Evolutionary conservation across 1,140 invertebrate genomes (phyloP).

Genomic region (Oscheius sp.): DNA sequence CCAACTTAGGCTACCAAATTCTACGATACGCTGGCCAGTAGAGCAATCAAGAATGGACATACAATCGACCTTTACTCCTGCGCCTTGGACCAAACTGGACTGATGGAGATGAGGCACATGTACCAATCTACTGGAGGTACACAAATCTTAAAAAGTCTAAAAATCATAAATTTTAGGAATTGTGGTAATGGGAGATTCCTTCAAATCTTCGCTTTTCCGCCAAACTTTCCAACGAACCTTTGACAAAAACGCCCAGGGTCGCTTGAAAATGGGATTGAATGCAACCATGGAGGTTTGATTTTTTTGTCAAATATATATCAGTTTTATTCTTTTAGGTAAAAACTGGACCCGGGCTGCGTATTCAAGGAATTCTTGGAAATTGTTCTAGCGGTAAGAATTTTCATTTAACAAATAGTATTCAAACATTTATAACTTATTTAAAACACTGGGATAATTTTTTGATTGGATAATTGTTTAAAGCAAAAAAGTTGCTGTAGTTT

Average conservation of each 20-base stretch:
- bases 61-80: slow-evolving; percentile 96
- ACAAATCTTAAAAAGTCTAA: slow-evolving; percentile 31
- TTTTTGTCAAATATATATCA: slow-evolving; percentile 56
- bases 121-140: slow-evolving; percentile 86
- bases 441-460: too few species aligned
- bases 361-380: slow-evolving; percentile 89
- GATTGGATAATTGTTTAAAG: too few species aligned
- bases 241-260: slow-evolving; percentile 79
- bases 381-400: slow-evolving; percentile 72
- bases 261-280: slow-evolving; percentile 97
- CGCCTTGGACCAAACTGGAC: slow-evolving; percentile 94
- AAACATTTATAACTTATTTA: too few species aligned
- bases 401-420: too few species aligned
- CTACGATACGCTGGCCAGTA: slow-evolving; percentile 83
- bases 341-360: slow-evolving; percentile 68
- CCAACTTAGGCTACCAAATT: slow-evolving; percentile 66
- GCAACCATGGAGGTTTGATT: slow-evolving; percentile 81
- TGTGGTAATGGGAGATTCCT: slow-evolving; percentile 99
- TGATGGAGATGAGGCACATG: slow-evolving; percentile 97
- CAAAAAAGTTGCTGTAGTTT: too few species aligned
- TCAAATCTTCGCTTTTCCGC: slow-evolving; percentile 96
- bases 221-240: slow-evolving; percentile 98
- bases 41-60: slow-evolving; percentile 90
- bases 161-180: slow-evolving; percentile 71
- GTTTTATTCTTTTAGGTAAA: slow-evolving; percentile 63